Evolutionary conservation across 1,140 invertebrate species (phyloP).

Genomic region (Pentalonia nigronervosa): DNA sequence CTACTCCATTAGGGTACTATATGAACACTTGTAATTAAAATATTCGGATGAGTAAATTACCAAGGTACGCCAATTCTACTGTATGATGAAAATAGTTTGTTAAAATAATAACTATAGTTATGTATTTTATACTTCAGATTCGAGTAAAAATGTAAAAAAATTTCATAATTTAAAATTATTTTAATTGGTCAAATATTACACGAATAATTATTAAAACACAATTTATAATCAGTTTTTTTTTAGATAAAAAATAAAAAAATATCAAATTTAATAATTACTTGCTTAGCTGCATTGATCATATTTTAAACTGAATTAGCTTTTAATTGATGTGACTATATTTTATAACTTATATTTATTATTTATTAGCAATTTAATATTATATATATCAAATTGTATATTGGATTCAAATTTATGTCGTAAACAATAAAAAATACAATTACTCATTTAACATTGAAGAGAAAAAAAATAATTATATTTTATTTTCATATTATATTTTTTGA

Average conservation of each 20-base stretch:
- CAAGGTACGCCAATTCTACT: not conserved
- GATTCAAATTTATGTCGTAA: not conserved
- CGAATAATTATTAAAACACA: not conserved
- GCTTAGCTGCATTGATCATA: not conserved
- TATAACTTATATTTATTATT: not conserved
- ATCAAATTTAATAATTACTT: not conserved
- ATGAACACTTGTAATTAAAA: not conserved
- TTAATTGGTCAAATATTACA: not conserved
- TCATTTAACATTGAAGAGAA: not conserved
- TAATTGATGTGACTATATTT: not conserved
- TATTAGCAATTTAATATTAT: not conserved
- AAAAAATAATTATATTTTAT: not conserved
- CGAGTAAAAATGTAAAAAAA: not conserved
- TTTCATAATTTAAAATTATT: not conserved
- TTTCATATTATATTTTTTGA: not conserved
- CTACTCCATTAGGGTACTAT: not conserved
- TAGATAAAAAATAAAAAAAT: not conserved
- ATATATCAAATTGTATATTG: not conserved
- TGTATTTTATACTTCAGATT: not conserved
- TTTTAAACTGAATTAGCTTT: not conserved
- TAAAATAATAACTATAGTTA: no score
- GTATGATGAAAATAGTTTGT: not conserved
- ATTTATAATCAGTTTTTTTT: not conserved
- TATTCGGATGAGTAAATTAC: not conserved
- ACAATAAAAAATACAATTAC: not conserved